Conservation (phyloP, 2,113 vertebrate species). For the Charina bottae region DNA sequence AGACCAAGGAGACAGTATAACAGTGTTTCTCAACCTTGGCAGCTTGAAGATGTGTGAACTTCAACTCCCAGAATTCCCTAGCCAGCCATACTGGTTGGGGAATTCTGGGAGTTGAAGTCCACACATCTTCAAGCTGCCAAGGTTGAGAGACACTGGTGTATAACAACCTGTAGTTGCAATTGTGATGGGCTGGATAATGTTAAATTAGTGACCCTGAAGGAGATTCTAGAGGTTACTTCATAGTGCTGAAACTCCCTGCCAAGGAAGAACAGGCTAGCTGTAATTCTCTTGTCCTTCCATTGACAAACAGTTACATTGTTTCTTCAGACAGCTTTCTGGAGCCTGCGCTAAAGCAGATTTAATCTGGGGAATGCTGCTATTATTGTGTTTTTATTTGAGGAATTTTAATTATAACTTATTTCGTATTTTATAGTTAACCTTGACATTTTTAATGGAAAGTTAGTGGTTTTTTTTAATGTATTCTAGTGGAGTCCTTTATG, state of each 20-base stretch:
- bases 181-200: background rate
- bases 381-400: background rate
- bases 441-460: background rate
- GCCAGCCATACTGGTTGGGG: too few species aligned
- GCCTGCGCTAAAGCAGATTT: background rate
- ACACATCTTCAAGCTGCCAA: too few species aligned
- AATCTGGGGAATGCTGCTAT: background rate
- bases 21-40: too few species aligned
- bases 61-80: too few species aligned
- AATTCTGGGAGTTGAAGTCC: too few species aligned
- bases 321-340: background rate
- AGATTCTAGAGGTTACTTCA: slow-evolving; percentile 6
- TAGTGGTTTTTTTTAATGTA: background rate
- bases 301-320: background rate
- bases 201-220: slow-evolving; percentile 30
- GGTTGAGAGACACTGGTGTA: background rate
- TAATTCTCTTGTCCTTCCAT: background rate
- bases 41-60: too few species aligned
- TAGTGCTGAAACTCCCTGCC: background rate
- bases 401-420: background rate
- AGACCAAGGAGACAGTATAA: background rate
- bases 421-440: background rate
- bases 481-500: background rate
- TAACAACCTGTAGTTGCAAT: background rate
- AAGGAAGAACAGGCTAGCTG: background rate